phyloP scores from a whole-genome alignment of 1,140 invertebrate genomes.

The Riptortus pedestris region DNA sequence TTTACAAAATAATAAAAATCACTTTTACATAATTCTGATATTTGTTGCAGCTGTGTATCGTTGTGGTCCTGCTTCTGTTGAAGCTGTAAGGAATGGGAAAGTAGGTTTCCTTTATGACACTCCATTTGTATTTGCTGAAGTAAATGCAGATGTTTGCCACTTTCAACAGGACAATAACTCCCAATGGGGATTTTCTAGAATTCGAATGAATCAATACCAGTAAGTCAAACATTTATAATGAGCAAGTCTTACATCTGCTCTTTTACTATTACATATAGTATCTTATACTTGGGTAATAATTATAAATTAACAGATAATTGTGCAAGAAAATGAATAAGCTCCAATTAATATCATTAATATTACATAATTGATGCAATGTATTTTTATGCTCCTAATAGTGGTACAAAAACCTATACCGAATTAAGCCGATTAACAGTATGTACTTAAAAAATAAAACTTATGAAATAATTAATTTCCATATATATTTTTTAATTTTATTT shows the following conservation, averaged over 20 bases:
- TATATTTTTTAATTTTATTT: too few species aligned
- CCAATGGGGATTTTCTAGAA: constrained; percentile 52
- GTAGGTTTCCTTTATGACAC: constrained; percentile 63
- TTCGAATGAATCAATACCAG: constrained; percentile 52
- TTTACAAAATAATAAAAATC: neutral
- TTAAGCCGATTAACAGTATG: too few species aligned
- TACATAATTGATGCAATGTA: too few species aligned
- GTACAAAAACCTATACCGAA: too few species aligned
- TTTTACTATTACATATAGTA: neutral
- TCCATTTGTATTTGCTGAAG: constrained; percentile 63
- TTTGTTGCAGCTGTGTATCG: constrained; percentile 39
- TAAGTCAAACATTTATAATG: constrained; percentile 38
- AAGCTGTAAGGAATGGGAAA: constrained; percentile 60
- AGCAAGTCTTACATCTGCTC: neutral
- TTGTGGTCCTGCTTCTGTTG: constrained; percentile 60
- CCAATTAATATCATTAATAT: too few species aligned
- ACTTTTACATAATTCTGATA: neutral
- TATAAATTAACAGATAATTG: neutral
- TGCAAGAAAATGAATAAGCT: neutral
- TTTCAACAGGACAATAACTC: constrained; percentile 53
- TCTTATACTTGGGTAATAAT: neutral
- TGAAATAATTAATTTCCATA: too few species aligned
- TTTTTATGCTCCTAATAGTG: too few species aligned
- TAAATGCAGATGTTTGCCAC: constrained; percentile 65
- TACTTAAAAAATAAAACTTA: too few species aligned